phyloP scores from a whole-genome alignment of 2,888 invertebrate species.

The Dryadula phaetusa region DNA sequence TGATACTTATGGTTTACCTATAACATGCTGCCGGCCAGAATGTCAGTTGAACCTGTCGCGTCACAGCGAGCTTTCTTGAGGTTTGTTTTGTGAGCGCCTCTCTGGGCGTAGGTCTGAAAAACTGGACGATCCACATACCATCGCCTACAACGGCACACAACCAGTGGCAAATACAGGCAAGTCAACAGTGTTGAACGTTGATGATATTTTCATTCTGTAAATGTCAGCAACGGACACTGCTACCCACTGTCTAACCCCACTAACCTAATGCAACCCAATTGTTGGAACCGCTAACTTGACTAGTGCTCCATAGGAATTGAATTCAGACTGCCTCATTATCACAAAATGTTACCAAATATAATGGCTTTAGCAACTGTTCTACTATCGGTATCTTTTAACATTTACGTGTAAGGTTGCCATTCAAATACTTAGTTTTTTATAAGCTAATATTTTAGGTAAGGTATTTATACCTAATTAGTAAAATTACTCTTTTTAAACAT shows the following conservation, averaged over 20 bases:
- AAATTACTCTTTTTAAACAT: neutral
- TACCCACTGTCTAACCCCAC: constrained; percentile 67
- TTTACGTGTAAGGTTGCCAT: constrained; percentile 72
- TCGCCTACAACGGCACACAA: constrained; percentile 82
- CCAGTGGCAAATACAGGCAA: constrained; percentile 70
- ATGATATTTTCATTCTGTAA: constrained; percentile 76
- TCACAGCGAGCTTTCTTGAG: constrained; percentile 72
- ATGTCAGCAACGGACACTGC: constrained; percentile 82
- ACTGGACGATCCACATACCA: constrained; percentile 85
- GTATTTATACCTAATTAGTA: neutral
- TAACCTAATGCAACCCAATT: constrained; percentile 60
- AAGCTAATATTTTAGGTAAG: neutral
- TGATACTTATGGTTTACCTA: constrained; percentile 85
- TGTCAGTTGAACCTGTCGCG: constrained; percentile 77
- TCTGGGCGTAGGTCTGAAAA: constrained; percentile 83
- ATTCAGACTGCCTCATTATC: constrained; percentile 52
- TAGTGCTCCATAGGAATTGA: constrained; percentile 56
- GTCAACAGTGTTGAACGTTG: constrained; percentile 77
- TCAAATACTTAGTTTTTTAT: constrained; percentile 48
- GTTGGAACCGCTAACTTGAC: constrained; percentile 66
- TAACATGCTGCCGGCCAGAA: constrained; percentile 80
- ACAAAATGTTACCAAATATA: constrained; percentile 23
- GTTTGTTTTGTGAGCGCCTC: constrained; percentile 79
- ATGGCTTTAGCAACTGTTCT: constrained; percentile 35
- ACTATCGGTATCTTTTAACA: constrained; percentile 65